A percentile compares a stretch with the other conserved stretches of the same genome.
These are phyloP conservation scores for Penaeus chinensis DNA, from an alignment of 1,140 invertebrate species.

Conservation along the genomic window DNA sequence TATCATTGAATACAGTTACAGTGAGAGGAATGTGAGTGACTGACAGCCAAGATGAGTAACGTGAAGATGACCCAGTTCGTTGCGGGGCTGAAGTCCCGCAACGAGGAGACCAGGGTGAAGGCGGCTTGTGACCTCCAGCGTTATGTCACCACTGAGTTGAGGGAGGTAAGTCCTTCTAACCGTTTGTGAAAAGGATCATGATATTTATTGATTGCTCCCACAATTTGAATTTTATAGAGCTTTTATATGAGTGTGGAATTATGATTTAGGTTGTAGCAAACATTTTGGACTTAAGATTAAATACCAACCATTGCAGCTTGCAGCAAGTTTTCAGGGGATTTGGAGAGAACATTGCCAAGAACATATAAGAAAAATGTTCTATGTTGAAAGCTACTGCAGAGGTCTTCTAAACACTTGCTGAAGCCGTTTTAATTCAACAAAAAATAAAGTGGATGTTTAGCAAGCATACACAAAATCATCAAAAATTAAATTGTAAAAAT, in stretches of 20 bases:
- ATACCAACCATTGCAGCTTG: background rate
- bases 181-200: background rate
- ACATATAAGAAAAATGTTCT: background rate
- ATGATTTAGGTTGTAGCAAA: background rate
- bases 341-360: background rate
- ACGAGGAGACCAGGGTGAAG: conserved; percentile 85
- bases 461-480: no score
- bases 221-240: no score
- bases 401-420: no score
- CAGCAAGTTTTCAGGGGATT: background rate
- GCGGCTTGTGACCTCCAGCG: conserved; percentile 88
- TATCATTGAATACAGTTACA: no score
- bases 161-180: conserved; percentile 76
- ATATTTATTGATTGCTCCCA: no score
- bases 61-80: conserved; percentile 82
- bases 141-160: conserved; percentile 89
- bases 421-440: no score
- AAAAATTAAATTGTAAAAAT: no score
- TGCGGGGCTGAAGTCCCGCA: conserved; percentile 86
- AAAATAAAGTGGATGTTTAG: no score
- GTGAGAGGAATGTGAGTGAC: no score
- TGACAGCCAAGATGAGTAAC: conserved; percentile 42
- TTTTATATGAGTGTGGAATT: no score
- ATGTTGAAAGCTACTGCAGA: no score
- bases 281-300: background rate